phyloP scores from a whole-genome alignment of 2,797 vertebrate genomes.

The Sebastes miniatus region DNA sequence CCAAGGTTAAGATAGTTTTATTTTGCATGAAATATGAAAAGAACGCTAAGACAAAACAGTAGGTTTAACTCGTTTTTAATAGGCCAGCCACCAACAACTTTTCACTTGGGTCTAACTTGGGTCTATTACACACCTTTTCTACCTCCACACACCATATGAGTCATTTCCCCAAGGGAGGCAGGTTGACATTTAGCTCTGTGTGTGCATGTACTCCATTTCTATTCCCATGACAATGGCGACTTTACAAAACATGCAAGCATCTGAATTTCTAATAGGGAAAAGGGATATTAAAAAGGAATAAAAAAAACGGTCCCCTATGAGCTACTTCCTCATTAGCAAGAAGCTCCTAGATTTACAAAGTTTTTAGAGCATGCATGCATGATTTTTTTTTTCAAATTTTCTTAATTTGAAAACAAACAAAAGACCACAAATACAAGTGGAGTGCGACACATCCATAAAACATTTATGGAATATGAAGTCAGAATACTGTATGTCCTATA shows the following conservation, averaged over 20 bases:
- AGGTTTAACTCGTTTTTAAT: constrained; percentile 32
- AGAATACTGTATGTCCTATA: neutral
- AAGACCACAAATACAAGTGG: neutral
- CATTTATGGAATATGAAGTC: neutral
- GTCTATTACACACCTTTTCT: constrained; percentile 64
- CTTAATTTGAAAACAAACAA: constrained; percentile 15
- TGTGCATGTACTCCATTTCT: constrained; percentile 64
- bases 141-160: constrained; percentile 63
- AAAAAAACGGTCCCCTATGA: constrained; percentile 27
- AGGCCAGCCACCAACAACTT: constrained; percentile 36
- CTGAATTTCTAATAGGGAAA: constrained; percentile 49
- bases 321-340: constrained; percentile 41
- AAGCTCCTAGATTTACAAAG: constrained; percentile 6
- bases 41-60: neutral
- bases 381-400: constrained; percentile 4
- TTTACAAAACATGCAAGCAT: constrained; percentile 75
- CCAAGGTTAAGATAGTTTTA: neutral
- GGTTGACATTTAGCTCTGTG: constrained; percentile 75
- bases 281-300: constrained; percentile 43
- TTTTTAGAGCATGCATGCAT: constrained; percentile 4
- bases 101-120: constrained; percentile 41
- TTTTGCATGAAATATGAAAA: constrained; percentile 24
- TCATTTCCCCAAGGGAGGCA: constrained; percentile 70
- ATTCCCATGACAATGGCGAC: constrained; percentile 71
- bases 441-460: neutral